These are phyloP conservation scores for Xestobium rufovillosum DNA, from an alignment of 2,888 invertebrate species.

Conservation along the genomic window DNA sequence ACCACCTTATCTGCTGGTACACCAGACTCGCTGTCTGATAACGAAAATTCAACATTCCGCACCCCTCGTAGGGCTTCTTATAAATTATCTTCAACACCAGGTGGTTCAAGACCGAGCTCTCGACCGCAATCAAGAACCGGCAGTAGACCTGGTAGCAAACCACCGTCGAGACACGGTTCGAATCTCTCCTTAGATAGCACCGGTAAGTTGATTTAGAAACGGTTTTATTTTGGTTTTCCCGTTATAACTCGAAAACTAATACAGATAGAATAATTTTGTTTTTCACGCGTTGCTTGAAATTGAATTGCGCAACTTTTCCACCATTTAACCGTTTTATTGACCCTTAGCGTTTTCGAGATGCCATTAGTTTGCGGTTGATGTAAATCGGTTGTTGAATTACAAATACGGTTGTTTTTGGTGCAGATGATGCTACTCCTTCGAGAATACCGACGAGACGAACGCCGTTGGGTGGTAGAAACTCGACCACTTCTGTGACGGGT, in stretches of 20 bases:
- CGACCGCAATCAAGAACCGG: constrained; percentile 81
- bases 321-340: too few relatives aligned
- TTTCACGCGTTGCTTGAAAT: too few relatives aligned
- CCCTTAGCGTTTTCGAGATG: too few relatives aligned
- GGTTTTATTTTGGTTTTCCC: constrained; percentile 6
- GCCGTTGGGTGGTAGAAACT: constrained; percentile 46
- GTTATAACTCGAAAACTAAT: constrained; percentile 6
- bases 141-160: constrained; percentile 82
- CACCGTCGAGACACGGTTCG: constrained; percentile 89
- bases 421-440: constrained; percentile 73
- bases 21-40: constrained; percentile 83
- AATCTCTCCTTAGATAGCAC: constrained; percentile 85
- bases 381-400: too few relatives aligned
- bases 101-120: constrained; percentile 63
- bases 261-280: constrained; percentile 7
- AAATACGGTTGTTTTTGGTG: constrained; percentile 3
- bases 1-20: constrained; percentile 80
- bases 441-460: constrained; percentile 72
- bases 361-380: too few relatives aligned
- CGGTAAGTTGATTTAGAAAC: constrained; percentile 47
- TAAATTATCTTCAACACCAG: constrained; percentile 66
- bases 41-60: constrained; percentile 66
- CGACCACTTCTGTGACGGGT: constrained; percentile 50
- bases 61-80: constrained; percentile 60
- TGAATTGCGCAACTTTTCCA: too few relatives aligned